These are phyloP conservation scores for Altica lythri DNA, from an alignment of 2,888 invertebrate genomes.

Conservation along the genomic window DNA sequence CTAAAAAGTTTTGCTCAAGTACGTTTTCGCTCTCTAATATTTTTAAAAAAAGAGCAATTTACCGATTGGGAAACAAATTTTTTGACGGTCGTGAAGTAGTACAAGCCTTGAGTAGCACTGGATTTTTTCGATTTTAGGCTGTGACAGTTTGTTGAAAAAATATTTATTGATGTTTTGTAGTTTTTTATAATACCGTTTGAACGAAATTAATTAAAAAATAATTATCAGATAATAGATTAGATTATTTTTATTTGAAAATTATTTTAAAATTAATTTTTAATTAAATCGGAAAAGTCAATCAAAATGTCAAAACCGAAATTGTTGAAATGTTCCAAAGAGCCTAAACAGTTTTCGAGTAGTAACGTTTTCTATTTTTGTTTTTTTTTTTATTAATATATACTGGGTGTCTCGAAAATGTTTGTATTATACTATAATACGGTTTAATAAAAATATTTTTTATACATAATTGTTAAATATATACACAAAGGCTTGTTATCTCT, in stretches of 20 bases:
- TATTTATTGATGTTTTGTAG: slow-evolving; percentile 47
- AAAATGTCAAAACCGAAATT: slow-evolving; percentile 34
- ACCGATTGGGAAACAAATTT: slow-evolving; percentile 2
- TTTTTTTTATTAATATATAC: not conserved
- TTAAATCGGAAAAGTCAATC: slow-evolving; percentile 29
- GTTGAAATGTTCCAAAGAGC: slow-evolving; percentile 37
- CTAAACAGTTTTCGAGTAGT: slow-evolving; percentile 25
- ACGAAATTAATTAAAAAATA: slow-evolving; percentile 24
- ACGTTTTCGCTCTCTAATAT: slow-evolving; percentile 23
- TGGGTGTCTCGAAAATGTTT: not conserved
- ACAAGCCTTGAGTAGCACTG: slow-evolving; percentile 27
- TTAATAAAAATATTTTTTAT: not conserved
- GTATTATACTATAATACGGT: no score
- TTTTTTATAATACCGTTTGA: slow-evolving; percentile 35
- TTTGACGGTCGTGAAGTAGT: slow-evolving; percentile 7
- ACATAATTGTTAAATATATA: not conserved
- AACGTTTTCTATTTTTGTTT: not conserved
- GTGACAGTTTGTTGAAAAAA: slow-evolving; percentile 44
- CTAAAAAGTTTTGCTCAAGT: slow-evolving; percentile 32
- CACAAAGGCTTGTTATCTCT: no score
- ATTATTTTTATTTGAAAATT: slow-evolving; percentile 16
- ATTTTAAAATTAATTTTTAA: slow-evolving; percentile 28
- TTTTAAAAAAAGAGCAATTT: not conserved
- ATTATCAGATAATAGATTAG: slow-evolving; percentile 16
- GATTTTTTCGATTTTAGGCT: slow-evolving; percentile 50